Evolutionary conservation across 2,888 invertebrate genomes (phyloP), one percentile per base, ranked within the genome.

Genomic region (Palloptera scutellata): DNA sequence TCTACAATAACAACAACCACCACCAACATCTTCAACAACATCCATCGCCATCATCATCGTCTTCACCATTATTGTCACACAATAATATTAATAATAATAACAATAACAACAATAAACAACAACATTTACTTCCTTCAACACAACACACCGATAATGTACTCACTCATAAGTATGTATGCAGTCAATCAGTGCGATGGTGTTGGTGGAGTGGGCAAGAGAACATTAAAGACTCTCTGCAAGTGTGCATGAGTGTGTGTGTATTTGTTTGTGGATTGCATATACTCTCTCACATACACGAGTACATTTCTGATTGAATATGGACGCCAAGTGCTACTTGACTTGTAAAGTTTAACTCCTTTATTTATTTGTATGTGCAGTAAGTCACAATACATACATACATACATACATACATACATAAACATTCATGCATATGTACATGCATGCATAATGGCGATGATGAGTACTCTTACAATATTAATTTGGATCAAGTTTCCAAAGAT

Each of bases 401-500:
- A 30, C 30, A 30, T 4, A 8, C 19, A 57, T 3, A 57, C 57
- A 19, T 19, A 17, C 11, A 57, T n/a, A n/a, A 6, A 17, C 51
- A 11, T 12, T 8, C 17, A 51, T 6, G 6, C 10, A 20, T 10
- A 9, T 12, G 13, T 55, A 30, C 41, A 9, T 55, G 3, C n/a
- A 43, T 42, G 11, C 41, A 59, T 59, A 19, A 6, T 30, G 10
- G 11, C 55, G 30, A 43, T 17, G 58, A 58, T 51, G 20, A 51
- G 61, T 65, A 67, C 68, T 11, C 61, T n/a, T n/a, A n/a, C 30
- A 30, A 48, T 45, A 61, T 66, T 66, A 64, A 62, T 67, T 40
- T 62, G 63, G 65, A 67, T 67, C 69, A 67, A 67, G 67, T 67
- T 69, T 63, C 60, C 45, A 61, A 61, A 51, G 63, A 65, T 55